These are phyloP conservation scores for Euproctis similis DNA, from an alignment of 2,888 invertebrate species.

Conservation along the genomic window DNA sequence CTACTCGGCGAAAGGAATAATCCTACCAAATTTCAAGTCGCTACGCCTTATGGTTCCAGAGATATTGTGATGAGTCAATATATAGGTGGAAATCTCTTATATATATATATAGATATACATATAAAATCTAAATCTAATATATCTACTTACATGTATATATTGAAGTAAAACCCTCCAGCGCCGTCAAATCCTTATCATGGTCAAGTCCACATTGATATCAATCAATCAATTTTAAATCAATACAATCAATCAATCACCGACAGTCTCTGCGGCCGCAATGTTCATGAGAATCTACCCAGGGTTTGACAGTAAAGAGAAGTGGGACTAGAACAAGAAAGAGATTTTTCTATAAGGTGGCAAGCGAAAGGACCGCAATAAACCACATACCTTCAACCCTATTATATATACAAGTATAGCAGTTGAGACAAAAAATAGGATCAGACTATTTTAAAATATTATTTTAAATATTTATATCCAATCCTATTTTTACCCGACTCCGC, in stretches of 20 bases:
- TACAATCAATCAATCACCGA: conserved; percentile 7
- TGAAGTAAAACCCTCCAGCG: conserved; percentile 16
- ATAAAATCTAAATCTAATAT: not conserved
- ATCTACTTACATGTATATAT: conserved; percentile 21
- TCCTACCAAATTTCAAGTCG: too few relatives aligned
- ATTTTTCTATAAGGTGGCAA: conserved; percentile 27
- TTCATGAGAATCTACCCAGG: conserved; percentile 29
- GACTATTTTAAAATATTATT: too few relatives aligned
- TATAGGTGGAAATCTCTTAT: too few relatives aligned
- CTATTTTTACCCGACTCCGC: too few relatives aligned
- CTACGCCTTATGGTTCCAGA: too few relatives aligned
- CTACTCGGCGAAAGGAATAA: too few relatives aligned
- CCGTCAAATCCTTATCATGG: conserved; percentile 24
- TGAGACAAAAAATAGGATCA: too few relatives aligned
- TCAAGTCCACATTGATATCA: conserved; percentile 17
- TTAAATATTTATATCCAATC: too few relatives aligned
- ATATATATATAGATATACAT: not conserved
- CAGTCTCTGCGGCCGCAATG: conserved; percentile 30
- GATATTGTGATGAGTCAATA: too few relatives aligned
- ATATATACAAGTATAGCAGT: too few relatives aligned
- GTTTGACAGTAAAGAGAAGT: conserved; percentile 27
- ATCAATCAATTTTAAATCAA: conserved; percentile 8
- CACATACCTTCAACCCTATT: too few relatives aligned
- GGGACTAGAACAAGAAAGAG: conserved; percentile 38
- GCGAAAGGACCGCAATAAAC: too few relatives aligned